Evolutionary conservation across 2,113 vertebrate genomes (phyloP).

Genomic region (Cervus canadensis): DNA sequence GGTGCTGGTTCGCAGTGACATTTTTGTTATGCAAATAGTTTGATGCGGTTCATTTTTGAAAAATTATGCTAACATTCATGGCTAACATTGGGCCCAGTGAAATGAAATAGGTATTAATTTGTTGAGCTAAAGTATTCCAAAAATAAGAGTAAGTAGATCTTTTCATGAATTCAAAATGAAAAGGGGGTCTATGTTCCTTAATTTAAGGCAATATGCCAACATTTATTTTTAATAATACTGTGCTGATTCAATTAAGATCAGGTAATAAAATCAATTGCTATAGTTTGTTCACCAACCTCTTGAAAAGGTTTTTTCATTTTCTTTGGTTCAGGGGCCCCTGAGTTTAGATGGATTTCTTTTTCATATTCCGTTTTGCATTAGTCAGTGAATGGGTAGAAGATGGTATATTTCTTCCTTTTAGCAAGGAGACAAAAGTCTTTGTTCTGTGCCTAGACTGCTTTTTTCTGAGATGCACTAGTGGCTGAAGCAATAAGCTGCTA

Average conservation of each 20-base stretch:
- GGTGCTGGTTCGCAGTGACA: conserved; percentile 47
- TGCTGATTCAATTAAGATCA: conserved; percentile 65
- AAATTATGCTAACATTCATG: conserved; percentile 58
- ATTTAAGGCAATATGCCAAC: conserved; percentile 68
- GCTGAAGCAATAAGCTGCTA: neutral
- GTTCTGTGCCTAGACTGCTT: neutral
- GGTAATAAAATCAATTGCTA: conserved; percentile 55
- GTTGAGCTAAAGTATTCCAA: conserved; percentile 49
- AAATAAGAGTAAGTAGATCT: conserved; percentile 62
- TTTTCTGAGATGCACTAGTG: neutral
- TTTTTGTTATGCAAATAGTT: conserved; percentile 75
- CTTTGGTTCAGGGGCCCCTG: conserved; percentile 49
- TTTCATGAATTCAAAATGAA: conserved; percentile 75
- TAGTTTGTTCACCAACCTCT: conserved; percentile 37
- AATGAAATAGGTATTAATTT: conserved; percentile 61
- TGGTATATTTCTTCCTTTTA: neutral
- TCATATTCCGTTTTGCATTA: conserved; percentile 33
- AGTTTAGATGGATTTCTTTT: conserved; percentile 57
- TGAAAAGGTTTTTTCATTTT: conserved; percentile 41
- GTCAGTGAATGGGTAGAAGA: conserved; percentile 49
- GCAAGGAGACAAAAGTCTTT: conserved; percentile 9
- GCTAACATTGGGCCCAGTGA: conserved; percentile 62
- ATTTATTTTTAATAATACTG: conserved; percentile 69
- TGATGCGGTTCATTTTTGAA: conserved; percentile 59
- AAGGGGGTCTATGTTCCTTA: conserved; percentile 70